Conservation (phyloP, 2,797 vertebrate species). For the Gymnoscopelus braueri region DNA sequence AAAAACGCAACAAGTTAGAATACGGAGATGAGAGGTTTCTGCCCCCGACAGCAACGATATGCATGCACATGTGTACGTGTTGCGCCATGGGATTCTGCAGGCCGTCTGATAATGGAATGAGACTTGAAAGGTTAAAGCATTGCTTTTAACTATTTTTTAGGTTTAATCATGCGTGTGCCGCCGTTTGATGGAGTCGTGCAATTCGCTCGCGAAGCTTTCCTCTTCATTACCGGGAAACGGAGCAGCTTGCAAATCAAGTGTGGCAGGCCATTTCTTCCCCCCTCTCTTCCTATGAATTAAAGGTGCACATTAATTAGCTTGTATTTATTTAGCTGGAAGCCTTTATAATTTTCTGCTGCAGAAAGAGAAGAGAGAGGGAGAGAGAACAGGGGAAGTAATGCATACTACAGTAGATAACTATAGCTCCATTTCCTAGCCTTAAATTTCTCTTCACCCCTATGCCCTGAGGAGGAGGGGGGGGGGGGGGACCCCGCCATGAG, state of each 20-base stretch:
- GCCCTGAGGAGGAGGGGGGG: constrained; percentile 7
- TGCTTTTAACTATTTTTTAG: constrained; percentile 69
- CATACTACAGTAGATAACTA: constrained; percentile 31
- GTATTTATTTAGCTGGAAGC: constrained; percentile 80
- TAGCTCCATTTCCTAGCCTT: constrained; percentile 36
- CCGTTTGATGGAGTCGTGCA: constrained; percentile 65
- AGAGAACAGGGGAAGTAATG: neutral
- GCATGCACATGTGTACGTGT: neutral
- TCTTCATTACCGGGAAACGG: constrained; percentile 76
- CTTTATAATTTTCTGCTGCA: constrained; percentile 61
- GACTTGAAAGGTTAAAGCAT: constrained; percentile 73
- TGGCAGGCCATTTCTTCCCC: constrained; percentile 68
- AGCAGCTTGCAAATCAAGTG: constrained; percentile 75
- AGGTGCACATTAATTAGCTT: constrained; percentile 76
- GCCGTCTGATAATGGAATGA: constrained; percentile 64
- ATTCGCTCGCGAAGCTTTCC: constrained; percentile 58
- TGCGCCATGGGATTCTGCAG: constrained; percentile 20
- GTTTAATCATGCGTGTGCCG: constrained; percentile 65
- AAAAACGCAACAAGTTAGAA: too few relatives aligned
- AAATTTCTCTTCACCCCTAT: constrained; percentile 30
- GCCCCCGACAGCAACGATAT: neutral
- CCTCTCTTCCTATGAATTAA: constrained; percentile 53
- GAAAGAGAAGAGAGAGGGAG: constrained; percentile 36
- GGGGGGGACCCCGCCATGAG: neutral
- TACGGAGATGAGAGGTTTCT: too few relatives aligned